These are phyloP conservation scores for Sialia sialis DNA, from an alignment of 2,113 vertebrate genomes.

Conservation along the genomic window DNA sequence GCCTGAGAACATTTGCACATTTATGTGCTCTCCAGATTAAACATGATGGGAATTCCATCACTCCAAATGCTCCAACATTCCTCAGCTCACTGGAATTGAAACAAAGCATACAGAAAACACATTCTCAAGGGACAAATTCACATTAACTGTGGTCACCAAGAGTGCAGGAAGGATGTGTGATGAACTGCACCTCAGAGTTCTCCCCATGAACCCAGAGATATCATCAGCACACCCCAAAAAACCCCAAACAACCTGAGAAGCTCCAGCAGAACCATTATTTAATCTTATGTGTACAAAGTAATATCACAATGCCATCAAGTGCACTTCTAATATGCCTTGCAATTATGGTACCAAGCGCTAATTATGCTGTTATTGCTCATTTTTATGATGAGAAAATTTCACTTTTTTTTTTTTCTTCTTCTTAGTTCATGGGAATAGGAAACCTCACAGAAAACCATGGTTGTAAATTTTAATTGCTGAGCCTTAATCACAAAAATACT, in stretches of 20 bases:
- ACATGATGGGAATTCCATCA: neutral
- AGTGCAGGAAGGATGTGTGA: fast-evolving
- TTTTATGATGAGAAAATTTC: neutral
- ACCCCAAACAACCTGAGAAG: neutral
- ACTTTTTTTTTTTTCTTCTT: neutral
- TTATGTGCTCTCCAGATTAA: neutral
- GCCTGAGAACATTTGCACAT: neutral
- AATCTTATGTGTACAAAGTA: neutral
- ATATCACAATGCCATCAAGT: neutral
- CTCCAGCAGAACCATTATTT: neutral
- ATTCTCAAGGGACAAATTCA: neutral
- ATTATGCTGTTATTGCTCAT: neutral
- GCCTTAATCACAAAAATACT: conserved; percentile 6
- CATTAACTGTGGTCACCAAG: neutral
- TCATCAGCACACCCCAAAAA: neutral
- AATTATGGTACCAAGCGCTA: conserved; percentile 8
- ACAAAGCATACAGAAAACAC: neutral
- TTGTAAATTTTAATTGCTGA: conserved; percentile 26
- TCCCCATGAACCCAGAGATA: neutral
- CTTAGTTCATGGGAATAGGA: neutral
- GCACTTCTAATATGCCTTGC: neutral
- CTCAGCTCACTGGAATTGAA: neutral
- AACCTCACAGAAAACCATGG: neutral
- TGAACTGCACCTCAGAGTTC: neutral
- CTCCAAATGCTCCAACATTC: neutral